Percentiles rank a stretch among this genome's conserved stretches.
Conservation (phyloP, 2,113 vertebrate species). For the Diadophis punctatus region DNA sequence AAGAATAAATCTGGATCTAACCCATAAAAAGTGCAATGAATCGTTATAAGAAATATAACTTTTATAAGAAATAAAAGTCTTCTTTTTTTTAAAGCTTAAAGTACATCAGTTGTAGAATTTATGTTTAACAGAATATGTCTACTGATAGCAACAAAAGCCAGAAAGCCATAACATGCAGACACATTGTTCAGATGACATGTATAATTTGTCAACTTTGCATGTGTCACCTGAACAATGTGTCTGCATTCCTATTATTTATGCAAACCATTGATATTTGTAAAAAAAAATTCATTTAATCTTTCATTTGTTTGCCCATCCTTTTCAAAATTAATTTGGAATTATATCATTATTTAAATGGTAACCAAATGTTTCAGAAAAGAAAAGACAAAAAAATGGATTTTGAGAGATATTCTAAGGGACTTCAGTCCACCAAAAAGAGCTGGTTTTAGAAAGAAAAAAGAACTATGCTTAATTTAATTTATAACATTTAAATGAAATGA, state of each 20-base stretch:
- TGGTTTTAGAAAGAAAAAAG: neutral
- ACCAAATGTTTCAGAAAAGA: neutral
- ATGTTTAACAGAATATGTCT: neutral
- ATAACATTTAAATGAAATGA: neutral
- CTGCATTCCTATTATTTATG: neutral
- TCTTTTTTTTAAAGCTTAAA: neutral
- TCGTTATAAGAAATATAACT: neutral
- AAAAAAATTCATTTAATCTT: neutral
- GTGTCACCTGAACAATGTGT: neutral
- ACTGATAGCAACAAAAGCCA: neutral
- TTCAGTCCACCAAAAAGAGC: neutral
- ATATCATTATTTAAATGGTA: neutral
- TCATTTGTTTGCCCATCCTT: neutral
- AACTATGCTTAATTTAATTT: neutral
- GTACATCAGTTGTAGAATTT: neutral
- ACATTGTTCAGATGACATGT: neutral
- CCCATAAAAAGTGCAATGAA: neutral
- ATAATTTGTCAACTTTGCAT: neutral
- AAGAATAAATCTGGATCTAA: neutral
- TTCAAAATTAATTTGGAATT: neutral
- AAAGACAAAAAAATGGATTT: neutral
- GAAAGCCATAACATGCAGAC: neutral
- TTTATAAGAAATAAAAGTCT: neutral
- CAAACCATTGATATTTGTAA: neutral
- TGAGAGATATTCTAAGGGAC: neutral